Base-by-base conservation (phyloP, 1,140 invertebrate genomes). In the Bombus turneri region DNA sequence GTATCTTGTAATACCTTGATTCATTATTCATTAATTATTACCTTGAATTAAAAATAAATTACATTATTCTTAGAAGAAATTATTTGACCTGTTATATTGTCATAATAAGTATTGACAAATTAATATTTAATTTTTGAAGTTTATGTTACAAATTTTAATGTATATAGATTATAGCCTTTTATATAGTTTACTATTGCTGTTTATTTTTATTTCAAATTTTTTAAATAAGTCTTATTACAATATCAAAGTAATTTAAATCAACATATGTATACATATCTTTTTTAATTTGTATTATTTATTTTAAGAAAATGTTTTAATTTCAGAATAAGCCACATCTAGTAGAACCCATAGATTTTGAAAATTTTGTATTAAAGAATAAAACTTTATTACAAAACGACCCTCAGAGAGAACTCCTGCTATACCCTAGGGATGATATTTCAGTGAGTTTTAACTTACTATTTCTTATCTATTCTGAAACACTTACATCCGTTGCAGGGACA, bases 381-480 rank as follows among this genome's bases (percentile, higher is more conserved):
- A 98, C 98, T 71, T 95, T 98, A 68, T 95, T 99, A 87, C 97
- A 99, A 95, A 99, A 99, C 97, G 98, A 99, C 96, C 97, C 98
- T 47, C 97, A 99, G 86, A 94, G 98, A 92, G 98, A 99, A 92
- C 96, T 99, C 88, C 95, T 99, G 47, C 95, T 98, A 34, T 99
- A 98, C 95, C 98, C 98, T 37, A 95, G 97, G 76, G 98, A 99
- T 96, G 98, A 99, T 96, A 97, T 99, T 91, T 97, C 97, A 68
- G 98, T 98, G 96, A 97, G 97, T 97, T 87, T 64, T 37, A 53
- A 71, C 28, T 85, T 28, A 22, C 2, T 47, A 57, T 9, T 81
- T 72, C 80, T 84, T 90, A 87, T 90, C 86, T 80, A 69, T 64
- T 86, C 76, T 6, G 43, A 62, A 59, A 57, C 6, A 47, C 39